phyloP scores from a whole-genome alignment of 2,113 vertebrate genomes.

The Solea senegalensis region DNA sequence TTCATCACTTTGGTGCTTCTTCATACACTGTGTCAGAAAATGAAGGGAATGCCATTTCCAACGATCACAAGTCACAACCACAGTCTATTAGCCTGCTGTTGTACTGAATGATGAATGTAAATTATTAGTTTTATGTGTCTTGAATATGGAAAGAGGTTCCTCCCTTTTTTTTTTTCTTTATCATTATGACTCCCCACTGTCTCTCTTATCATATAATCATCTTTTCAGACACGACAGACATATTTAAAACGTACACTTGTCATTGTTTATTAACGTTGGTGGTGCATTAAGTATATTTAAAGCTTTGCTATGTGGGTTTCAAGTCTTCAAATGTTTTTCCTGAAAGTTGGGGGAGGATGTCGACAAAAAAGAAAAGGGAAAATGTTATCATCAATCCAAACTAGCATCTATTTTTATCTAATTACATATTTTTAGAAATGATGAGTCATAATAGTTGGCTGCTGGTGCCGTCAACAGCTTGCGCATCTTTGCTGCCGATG shows the following conservation, averaged over 20 bases:
- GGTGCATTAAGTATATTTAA: not conserved
- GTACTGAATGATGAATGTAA: not conserved
- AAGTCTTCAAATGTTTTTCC: not conserved
- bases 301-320: not conserved
- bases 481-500: conserved; percentile 44
- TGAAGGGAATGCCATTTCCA: not conserved
- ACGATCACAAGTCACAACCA: conserved; percentile 5
- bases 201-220: too few species aligned
- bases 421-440: conserved; percentile 54
- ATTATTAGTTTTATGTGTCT: conserved; percentile 5
- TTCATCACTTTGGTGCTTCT: not conserved
- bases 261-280: too few species aligned
- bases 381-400: not conserved
- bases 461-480: conserved; percentile 49
- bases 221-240: too few species aligned
- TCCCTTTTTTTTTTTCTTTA: too few species aligned
- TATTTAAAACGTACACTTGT: too few species aligned
- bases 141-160: not conserved
- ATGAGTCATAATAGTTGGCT: conserved; percentile 50
- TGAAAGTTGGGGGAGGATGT: not conserved
- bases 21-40: not conserved
- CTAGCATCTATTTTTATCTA: conserved; percentile 38
- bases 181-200: too few species aligned
- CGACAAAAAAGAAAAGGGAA: not conserved
- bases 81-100: conserved; percentile 33